Evolutionary conservation across 37 sponge, comb jelly and placozoan genomes (phyloP).

Genomic region (Aplysina aerophoba): DNA sequence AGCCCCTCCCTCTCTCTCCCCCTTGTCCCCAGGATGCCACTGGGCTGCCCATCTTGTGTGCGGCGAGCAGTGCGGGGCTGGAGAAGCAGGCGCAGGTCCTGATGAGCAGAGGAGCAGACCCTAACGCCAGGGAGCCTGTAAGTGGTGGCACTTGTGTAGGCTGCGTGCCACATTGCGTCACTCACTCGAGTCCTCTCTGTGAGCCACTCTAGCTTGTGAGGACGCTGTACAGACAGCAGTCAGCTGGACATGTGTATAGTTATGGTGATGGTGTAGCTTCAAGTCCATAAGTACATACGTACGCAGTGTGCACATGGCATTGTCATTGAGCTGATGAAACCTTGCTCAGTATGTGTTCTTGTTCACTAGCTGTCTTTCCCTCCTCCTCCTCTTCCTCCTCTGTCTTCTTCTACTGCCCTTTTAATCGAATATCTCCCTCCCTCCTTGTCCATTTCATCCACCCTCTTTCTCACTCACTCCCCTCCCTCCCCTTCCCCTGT

Average conservation of each 20-base stretch:
- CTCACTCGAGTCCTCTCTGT: too few species aligned
- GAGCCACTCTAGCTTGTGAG: too few species aligned
- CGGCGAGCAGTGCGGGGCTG: conserved; percentile 64
- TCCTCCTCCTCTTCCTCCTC: not conserved
- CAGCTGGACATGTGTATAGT: too few species aligned
- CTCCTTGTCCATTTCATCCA: not conserved
- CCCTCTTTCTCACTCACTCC: not conserved
- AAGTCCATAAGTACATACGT: not conserved
- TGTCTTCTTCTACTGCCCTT: not conserved
- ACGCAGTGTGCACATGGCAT: not conserved
- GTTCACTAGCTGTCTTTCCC: not conserved
- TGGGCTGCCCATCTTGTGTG: conserved; percentile 81
- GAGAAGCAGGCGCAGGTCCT: conserved; percentile 65
- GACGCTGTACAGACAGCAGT: too few species aligned
- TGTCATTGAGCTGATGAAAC: not conserved
- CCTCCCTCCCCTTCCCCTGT: not conserved
- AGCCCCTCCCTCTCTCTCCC: not conserved
- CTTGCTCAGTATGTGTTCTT: not conserved
- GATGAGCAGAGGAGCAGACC: conserved; percentile 81
- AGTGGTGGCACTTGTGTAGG: too few species aligned
- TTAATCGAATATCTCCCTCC: not conserved
- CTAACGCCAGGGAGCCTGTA: conserved; percentile 72
- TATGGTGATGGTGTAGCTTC: not conserved
- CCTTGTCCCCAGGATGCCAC: conserved; percentile 16
- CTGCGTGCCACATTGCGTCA: too few species aligned